These are phyloP conservation scores for Leptoclinus maculatus DNA, from an alignment of 2,797 vertebrate genomes.

Conservation along the genomic window DNA sequence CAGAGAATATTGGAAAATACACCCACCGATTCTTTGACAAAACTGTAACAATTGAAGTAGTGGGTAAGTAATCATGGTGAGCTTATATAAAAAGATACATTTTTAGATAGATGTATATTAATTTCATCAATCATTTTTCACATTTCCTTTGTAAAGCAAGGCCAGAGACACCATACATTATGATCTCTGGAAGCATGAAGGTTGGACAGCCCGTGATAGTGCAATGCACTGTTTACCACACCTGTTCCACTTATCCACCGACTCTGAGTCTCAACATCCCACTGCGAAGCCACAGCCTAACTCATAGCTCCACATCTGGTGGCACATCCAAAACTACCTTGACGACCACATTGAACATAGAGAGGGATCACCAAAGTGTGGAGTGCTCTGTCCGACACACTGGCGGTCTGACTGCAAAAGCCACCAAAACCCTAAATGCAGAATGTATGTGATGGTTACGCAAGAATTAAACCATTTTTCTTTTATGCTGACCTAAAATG, in stretches of 20 bases:
- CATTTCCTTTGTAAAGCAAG: constrained; percentile 28
- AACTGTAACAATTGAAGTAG: constrained; percentile 64
- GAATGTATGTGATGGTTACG: constrained; percentile 34
- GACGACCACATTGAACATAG: constrained; percentile 18
- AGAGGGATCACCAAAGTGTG: constrained; percentile 43
- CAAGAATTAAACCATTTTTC: not conserved
- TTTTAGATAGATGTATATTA: not conserved
- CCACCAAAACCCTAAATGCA: constrained; percentile 2
- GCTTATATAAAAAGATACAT: not conserved
- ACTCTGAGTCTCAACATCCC: constrained; percentile 45
- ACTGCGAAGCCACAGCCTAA: rapidly evolving
- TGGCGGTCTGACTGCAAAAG: not conserved
- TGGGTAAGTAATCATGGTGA: constrained; percentile 36
- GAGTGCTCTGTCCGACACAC: not conserved
- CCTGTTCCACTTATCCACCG: constrained; percentile 44
- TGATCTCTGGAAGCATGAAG: constrained; percentile 26
- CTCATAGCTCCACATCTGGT: rapidly evolving
- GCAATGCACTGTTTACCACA: constrained; percentile 56
- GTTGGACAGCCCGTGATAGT: constrained; percentile 59
- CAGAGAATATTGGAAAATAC: constrained; percentile 48
- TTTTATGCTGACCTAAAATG: not conserved
- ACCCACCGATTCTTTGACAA: constrained; percentile 65
- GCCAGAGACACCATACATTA: constrained; percentile 18
- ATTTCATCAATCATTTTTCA: not conserved
- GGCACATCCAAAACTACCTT: constrained; percentile 35